phyloP scores from a whole-genome alignment of 1,140 invertebrate genomes.

The Batillaria attramentaria region DNA sequence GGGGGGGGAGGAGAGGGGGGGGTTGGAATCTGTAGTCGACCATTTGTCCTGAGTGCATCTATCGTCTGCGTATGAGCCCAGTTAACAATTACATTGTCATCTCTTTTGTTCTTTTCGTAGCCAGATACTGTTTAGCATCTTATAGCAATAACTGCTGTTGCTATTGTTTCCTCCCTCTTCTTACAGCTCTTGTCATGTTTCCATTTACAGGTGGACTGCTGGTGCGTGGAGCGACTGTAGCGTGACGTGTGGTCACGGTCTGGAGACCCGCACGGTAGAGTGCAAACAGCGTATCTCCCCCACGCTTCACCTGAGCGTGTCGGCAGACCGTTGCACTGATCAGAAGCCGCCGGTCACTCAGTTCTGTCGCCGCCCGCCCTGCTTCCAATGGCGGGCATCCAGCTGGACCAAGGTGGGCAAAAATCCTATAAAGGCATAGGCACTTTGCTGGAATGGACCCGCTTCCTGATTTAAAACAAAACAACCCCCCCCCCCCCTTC shows the following conservation, averaged over 20 bases:
- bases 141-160: background rate
- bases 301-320: conserved; percentile 47
- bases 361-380: conserved; percentile 78
- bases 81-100: too few species aligned
- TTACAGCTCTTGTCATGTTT: too few species aligned
- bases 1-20: too few species aligned
- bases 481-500: too few species aligned
- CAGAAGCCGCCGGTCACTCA: conserved; percentile 76
- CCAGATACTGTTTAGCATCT: background rate
- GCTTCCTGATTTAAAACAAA: too few species aligned
- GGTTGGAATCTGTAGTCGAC: too few species aligned
- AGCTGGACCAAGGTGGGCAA: conserved; percentile 78
- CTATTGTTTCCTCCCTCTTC: background rate
- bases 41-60: too few species aligned
- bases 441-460: too few species aligned
- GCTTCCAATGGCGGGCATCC: conserved; percentile 81
- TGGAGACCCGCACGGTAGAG: conserved; percentile 69
- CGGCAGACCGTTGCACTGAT: conserved; percentile 71
- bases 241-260: conserved; percentile 74
- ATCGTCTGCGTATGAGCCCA: too few species aligned
- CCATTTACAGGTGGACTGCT: conserved; percentile 63
- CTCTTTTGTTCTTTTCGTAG: background rate
- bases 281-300: conserved; percentile 66
- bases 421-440: too few species aligned
- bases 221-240: conserved; percentile 72